A percentile compares a stretch with the other conserved stretches of the same genome.
These are phyloP conservation scores for Hyla sarda DNA, from an alignment of 2,113 vertebrate genomes.

Conservation along the genomic window DNA sequence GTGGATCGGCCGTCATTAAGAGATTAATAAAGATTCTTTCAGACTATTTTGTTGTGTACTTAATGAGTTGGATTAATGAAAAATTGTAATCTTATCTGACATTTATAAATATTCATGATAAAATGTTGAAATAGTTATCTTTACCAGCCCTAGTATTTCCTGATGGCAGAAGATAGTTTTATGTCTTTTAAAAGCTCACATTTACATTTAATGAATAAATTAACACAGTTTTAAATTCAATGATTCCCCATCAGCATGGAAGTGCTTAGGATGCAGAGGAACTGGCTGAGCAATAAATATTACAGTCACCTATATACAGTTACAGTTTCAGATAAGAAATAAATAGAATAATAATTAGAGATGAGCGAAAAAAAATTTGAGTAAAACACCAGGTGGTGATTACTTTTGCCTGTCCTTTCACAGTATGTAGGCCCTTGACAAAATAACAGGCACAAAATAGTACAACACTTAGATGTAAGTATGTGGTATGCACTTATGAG, in stretches of 20 bases:
- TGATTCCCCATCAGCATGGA: neutral
- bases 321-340: slow-evolving; percentile 3
- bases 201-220: slow-evolving; percentile 5
- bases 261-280: neutral
- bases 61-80: neutral
- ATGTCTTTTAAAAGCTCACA: neutral
- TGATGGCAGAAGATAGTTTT: neutral
- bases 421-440: no score
- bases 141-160: neutral
- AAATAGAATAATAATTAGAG: neutral
- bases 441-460: no score
- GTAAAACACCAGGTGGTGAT: no score
- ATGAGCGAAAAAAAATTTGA: no score
- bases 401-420: no score
- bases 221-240: neutral
- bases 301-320: neutral
- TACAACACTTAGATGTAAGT: no score
- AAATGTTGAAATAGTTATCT: neutral
- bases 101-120: neutral
- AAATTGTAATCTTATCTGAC: no score
- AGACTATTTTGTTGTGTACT: neutral
- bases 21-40: no score
- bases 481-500: no score
- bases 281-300: neutral
- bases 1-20: no score